These are phyloP conservation scores for Myrmecobius fasciatus DNA, from an alignment of 2,113 vertebrate species.

Conservation along the genomic window DNA sequence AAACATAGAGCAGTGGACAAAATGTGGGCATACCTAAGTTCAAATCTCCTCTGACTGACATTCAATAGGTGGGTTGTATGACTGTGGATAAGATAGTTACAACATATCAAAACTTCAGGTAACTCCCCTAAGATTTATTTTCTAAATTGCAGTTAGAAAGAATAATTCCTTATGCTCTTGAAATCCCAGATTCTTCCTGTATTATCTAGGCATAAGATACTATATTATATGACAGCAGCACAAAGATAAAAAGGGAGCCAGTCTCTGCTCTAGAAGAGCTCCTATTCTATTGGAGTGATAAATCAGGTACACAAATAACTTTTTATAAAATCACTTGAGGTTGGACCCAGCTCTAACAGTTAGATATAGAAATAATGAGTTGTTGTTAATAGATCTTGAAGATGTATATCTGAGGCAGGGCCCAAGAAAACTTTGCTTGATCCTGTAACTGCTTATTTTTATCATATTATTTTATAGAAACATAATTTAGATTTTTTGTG, in stretches of 20 bases:
- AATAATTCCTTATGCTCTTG: not conserved
- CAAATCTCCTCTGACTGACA: slow-evolving; percentile 3
- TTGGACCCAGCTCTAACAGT: not conserved
- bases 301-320: not conserved
- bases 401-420: too few relatives aligned
- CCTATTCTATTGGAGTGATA: not conserved
- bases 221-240: not conserved
- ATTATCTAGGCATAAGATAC: not conserved
- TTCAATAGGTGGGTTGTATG: not conserved
- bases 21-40: not conserved
- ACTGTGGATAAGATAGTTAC: not conserved
- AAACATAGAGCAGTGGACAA: not conserved
- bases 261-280: too few relatives aligned
- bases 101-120: not conserved
- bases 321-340: not conserved
- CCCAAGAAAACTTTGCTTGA: too few relatives aligned
- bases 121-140: not conserved
- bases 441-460: too few relatives aligned
- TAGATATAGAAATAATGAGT: not conserved
- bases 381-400: too few relatives aligned
- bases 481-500: too few relatives aligned
- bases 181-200: not conserved
- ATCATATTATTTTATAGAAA: too few relatives aligned
- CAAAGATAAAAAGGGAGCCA: not conserved
- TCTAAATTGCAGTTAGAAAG: not conserved